Conservation (phyloP, 1,140 invertebrate genomes). For the Cydia amplana region DNA sequence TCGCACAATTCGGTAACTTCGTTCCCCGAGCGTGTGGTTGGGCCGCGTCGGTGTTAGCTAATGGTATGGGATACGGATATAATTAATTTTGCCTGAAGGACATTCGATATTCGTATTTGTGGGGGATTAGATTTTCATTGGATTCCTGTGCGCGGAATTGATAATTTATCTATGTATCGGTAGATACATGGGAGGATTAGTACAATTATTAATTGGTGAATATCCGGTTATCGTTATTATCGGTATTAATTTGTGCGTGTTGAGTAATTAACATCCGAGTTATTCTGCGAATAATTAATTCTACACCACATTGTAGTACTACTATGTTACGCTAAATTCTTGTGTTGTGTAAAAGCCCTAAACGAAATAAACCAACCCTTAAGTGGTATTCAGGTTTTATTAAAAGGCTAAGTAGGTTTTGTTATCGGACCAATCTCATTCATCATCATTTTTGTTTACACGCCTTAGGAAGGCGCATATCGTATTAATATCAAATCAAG, state of each 20-base stretch:
- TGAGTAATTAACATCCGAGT: too few relatives aligned
- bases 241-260: neutral
- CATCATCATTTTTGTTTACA: too few relatives aligned
- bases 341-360: too few relatives aligned
- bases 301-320: too few relatives aligned
- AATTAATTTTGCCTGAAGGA: constrained; percentile 30
- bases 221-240: neutral
- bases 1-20: neutral
- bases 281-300: too few relatives aligned
- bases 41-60: neutral
- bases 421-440: too few relatives aligned
- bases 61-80: constrained; percentile 10
- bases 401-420: too few relatives aligned
- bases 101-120: constrained; percentile 29
- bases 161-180: constrained; percentile 29
- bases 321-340: too few relatives aligned
- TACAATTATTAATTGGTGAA: constrained; percentile 14
- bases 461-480: too few relatives aligned
- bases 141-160: neutral
- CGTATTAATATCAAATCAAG: too few relatives aligned
- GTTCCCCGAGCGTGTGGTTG: neutral
- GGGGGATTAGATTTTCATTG: constrained; percentile 30
- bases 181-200: constrained; percentile 2
- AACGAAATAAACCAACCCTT: too few relatives aligned
- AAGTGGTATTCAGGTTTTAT: too few relatives aligned